A percentile compares a stretch with the other conserved stretches of the same genome.
Conservation (phyloP, 2,113 vertebrate genomes). For the Rhinolophus ferrumequinum region DNA sequence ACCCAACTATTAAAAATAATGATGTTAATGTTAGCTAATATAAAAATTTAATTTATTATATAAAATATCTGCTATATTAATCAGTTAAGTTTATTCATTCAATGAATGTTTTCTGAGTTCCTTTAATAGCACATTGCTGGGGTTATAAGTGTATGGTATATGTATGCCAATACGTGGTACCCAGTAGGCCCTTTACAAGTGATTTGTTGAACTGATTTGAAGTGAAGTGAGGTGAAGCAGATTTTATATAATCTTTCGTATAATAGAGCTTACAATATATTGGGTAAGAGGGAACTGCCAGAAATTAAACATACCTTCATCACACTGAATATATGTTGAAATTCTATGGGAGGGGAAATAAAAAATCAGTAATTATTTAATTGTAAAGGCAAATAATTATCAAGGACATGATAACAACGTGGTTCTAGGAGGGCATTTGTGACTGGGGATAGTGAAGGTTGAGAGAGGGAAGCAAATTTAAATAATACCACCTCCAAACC, state of each 20-base stretch:
- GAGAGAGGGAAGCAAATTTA: background rate
- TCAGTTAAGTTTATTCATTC: background rate
- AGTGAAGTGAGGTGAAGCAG: background rate
- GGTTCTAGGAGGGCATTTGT: background rate
- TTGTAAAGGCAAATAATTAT: background rate
- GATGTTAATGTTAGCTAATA: background rate
- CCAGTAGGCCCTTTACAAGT: background rate
- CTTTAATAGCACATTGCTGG: background rate
- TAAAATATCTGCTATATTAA: background rate
- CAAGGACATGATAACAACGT: background rate
- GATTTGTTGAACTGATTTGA: background rate
- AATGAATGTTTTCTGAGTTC: background rate
- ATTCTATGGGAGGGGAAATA: background rate
- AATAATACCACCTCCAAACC: background rate
- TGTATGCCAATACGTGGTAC: background rate
- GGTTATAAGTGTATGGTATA: background rate
- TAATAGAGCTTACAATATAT: background rate
- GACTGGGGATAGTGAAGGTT: background rate
- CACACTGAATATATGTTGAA: background rate
- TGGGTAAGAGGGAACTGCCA: background rate
- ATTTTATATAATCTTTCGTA: background rate
- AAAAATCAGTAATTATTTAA: conserved; percentile 19
- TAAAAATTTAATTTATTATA: background rate
- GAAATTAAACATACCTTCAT: background rate
- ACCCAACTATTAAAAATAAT: background rate